These are phyloP conservation scores for Drosophila subobscura DNA, from an alignment of 1,140 invertebrate species.

Conservation along the genomic window DNA sequence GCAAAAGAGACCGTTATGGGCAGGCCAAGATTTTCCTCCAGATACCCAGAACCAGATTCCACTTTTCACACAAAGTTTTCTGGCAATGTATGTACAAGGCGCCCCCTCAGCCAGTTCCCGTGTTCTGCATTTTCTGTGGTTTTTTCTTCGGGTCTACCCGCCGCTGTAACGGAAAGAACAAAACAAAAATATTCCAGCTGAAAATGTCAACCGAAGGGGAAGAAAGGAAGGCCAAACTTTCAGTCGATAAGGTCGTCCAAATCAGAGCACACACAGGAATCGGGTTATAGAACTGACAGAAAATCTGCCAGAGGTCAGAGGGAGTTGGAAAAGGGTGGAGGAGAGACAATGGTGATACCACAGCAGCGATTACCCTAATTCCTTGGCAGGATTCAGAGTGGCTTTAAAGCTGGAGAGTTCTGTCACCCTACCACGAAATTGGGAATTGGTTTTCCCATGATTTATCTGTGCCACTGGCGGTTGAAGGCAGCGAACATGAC, in stretches of 20 bases:
- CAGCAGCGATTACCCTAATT: conserved; percentile 33
- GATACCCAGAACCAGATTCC: no score
- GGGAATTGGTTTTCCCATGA: conserved; percentile 21
- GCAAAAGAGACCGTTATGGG: no score
- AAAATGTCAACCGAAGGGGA: conserved; percentile 54
- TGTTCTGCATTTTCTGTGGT: conserved; percentile 19
- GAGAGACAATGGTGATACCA: conserved; percentile 3
- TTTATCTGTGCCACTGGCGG: conserved; percentile 40
- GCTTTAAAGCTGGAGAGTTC: not conserved
- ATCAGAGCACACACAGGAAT: conserved; percentile 64
- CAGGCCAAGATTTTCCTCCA: no score
- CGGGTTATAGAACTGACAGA: conserved; percentile 33
- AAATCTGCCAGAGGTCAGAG: conserved; percentile 5
- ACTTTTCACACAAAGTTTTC: no score
- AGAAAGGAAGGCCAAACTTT: conserved; percentile 38
- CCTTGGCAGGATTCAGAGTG: conserved; percentile 6
- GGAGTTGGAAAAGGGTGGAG: not conserved
- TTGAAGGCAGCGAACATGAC: not conserved
- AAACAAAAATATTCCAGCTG: conserved; percentile 40
- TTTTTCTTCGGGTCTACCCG: conserved; percentile 9
- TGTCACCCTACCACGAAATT: conserved; percentile 1
- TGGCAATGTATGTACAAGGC: no score
- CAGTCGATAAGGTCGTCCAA: conserved; percentile 72
- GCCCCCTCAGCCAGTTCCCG: not conserved
- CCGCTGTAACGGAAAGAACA: conserved; percentile 13